Percentiles rank a stretch among this genome's conserved stretches.
Evolutionary conservation across 2,888 invertebrate species (phyloP).

Genomic region (Carpatolechia fugitivella): DNA sequence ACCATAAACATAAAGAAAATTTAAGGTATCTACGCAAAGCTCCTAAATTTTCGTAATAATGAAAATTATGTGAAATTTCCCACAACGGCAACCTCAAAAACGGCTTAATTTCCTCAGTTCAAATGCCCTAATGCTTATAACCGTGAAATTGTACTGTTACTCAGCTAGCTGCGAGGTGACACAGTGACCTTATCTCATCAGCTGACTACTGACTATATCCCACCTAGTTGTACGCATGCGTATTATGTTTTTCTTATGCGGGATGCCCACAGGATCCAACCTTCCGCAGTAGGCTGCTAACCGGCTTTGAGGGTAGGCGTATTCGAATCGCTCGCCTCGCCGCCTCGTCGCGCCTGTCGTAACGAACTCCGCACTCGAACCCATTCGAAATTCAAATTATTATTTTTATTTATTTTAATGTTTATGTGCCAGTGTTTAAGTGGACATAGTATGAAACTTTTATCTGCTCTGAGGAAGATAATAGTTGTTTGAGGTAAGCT

Average conservation of each 20-base stretch:
- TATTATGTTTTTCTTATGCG: conserved; percentile 42
- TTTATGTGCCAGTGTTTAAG: conserved; percentile 4
- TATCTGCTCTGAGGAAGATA: not conserved
- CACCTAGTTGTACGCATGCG: conserved; percentile 57
- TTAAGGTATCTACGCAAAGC: too few relatives aligned
- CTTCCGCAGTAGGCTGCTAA: conserved; percentile 56
- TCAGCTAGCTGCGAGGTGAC: conserved; percentile 41
- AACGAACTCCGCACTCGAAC: conserved; percentile 7
- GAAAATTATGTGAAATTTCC: too few relatives aligned
- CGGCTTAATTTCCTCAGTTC: not conserved
- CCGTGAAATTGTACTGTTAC: conserved; percentile 6
- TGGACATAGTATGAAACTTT: not conserved
- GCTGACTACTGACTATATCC: conserved; percentile 63
- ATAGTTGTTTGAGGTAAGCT: conserved; percentile 17
- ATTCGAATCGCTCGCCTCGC: conserved; percentile 12
- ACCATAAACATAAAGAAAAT: too few relatives aligned
- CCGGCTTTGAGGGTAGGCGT: conserved; percentile 35
- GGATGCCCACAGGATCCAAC: conserved; percentile 40
- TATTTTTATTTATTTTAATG: not conserved
- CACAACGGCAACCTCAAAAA: not conserved
- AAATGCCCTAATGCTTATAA: not conserved
- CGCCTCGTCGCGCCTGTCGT: conserved; percentile 11
- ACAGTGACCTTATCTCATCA: conserved; percentile 71
- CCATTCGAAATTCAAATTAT: conserved; percentile 22
- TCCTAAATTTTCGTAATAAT: too few relatives aligned